phyloP scores from a whole-genome alignment of 2,113 vertebrate genomes.

The Etheostoma spectabile region DNA sequence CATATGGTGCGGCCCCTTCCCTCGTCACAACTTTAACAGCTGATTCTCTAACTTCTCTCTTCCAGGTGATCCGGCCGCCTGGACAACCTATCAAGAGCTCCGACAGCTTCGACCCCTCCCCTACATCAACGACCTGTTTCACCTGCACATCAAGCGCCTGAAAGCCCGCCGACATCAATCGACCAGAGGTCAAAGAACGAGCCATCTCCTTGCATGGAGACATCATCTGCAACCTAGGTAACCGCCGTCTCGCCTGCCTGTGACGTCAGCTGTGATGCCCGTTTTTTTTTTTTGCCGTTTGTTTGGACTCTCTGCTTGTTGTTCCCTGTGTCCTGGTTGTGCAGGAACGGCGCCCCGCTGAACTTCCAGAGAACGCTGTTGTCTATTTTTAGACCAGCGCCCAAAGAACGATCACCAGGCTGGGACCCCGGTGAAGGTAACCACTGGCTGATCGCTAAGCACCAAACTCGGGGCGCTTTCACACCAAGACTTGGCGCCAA shows the following conservation, averaged over 20 bases:
- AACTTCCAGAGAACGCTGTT: slow-evolving; percentile 94
- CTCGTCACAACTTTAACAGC: rapidly evolving
- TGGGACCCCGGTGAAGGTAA: slow-evolving; percentile 90
- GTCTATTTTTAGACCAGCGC: slow-evolving; percentile 96
- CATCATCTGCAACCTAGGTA: slow-evolving; percentile 98
- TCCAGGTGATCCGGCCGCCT: slow-evolving; percentile 93
- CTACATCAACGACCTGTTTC: slow-evolving; percentile 97
- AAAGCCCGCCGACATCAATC: slow-evolving; percentile 98
- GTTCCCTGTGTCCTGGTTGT: slow-evolving; percentile 73
- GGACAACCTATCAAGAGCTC: slow-evolving; percentile 83
- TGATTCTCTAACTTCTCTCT: not conserved
- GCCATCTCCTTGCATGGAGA: slow-evolving; percentile 99
- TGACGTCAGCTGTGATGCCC: not conserved
- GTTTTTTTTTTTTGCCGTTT: not conserved
- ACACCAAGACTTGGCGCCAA: too few species aligned
- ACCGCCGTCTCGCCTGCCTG: slow-evolving; percentile 83
- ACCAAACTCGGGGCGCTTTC: too few species aligned
- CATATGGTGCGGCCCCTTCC: too few species aligned
- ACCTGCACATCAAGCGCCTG: slow-evolving; percentile 96
- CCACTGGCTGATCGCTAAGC: too few species aligned
- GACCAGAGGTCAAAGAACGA: slow-evolving; percentile 99
- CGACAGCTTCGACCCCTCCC: slow-evolving; percentile 93
- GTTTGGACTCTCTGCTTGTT: not conserved
- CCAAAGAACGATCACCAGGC: slow-evolving; percentile 96
- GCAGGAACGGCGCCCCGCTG: slow-evolving; percentile 92